Evolutionary conservation across 1,140 invertebrate genomes (phyloP), one percentile per base, ranked within the genome.

Genomic region (Neodiprion pinetum): DNA sequence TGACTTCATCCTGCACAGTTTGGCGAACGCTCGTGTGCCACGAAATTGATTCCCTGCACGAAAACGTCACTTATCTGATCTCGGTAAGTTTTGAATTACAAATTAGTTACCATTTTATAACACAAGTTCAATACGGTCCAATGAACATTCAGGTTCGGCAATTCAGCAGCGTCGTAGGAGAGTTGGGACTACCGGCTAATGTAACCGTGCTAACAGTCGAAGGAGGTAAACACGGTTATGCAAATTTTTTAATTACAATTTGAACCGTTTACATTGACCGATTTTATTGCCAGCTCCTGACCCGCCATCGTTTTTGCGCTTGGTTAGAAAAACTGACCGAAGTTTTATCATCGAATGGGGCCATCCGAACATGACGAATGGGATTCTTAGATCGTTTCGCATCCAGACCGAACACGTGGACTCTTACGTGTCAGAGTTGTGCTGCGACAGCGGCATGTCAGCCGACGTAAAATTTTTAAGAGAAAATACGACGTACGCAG

Each of bases 281-380:
- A 11, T 7, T 71, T 40, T 12, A 17, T 70, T 71, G 10, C 9
- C 48, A 71, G 70, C 48, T 71, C 47, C 70, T 40, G 70, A 71
- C 21, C 70, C 70, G 21, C 70, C 70, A 40, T 71, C 70, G 17
- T 71, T 71, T 48, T 11, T 71, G n/a, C 7, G 70, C 0, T n/a
- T 71, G 65, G 48, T 73, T 12, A 12, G 9, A 17, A 73, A 73
- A 23, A 71, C 53, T 17, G 23, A 66, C 11, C 7, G 11, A 11
- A 73, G 53, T 69, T 14, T 73, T 17, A 48, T 69, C 11, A 73
- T 73, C 53, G 72, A 66, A 66, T 73, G 72, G 72, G 72, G 72
- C 5, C 67, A 73, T 48, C 72, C 72, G 72, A 73, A 73, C 17
- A 73, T 67, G 72, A 70, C 72, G 21, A 73, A 73, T n/a, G 72